phyloP scores from a whole-genome alignment of 2,797 vertebrate species.

The Gephyroberyx darwinii region DNA sequence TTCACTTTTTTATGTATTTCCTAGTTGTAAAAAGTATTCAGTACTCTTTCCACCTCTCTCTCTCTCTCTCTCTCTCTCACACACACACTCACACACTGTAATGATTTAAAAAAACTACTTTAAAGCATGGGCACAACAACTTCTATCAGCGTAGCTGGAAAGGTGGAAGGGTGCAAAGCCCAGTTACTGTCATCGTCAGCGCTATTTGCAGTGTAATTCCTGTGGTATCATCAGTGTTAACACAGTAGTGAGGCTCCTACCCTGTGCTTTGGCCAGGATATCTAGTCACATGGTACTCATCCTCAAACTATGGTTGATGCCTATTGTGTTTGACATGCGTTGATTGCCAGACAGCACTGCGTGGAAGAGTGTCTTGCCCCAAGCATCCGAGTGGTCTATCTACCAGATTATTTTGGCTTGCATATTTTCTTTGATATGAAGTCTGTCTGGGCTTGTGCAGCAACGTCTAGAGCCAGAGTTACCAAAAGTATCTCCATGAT shows the following conservation, averaged over 20 bases:
- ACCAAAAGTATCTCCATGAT: constrained; percentile 27
- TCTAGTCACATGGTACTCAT: constrained; percentile 57
- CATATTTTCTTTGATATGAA: constrained; percentile 32
- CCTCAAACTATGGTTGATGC: constrained; percentile 54
- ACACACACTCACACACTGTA: not conserved
- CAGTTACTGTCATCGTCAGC: constrained; percentile 27
- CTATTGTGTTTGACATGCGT: constrained; percentile 74
- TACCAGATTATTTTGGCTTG: constrained; percentile 55
- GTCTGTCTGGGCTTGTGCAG: constrained; percentile 15
- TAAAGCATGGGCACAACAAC: not conserved
- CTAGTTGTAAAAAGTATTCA: constrained; percentile 7
- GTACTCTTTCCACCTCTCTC: not conserved
- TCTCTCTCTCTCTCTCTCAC: not conserved
- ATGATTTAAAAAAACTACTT: not conserved
- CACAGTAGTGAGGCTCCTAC: constrained; percentile 26
- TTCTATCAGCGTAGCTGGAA: not conserved
- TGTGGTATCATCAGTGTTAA: constrained; percentile 39
- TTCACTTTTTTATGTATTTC: not conserved
- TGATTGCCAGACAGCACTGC: constrained; percentile 68
- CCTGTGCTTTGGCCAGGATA: constrained; percentile 26
- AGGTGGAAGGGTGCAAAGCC: constrained; percentile 26
- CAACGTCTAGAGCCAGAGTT: constrained; percentile 3
- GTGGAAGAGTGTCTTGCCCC: constrained; percentile 52
- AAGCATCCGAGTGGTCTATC: constrained; percentile 55
- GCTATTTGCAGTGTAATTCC: constrained; percentile 29